Percentiles rank a stretch among this genome's conserved stretches.
These are phyloP conservation scores for Drosophila dives DNA, from an alignment of 2,888 invertebrate genomes.

Conservation along the genomic window DNA sequence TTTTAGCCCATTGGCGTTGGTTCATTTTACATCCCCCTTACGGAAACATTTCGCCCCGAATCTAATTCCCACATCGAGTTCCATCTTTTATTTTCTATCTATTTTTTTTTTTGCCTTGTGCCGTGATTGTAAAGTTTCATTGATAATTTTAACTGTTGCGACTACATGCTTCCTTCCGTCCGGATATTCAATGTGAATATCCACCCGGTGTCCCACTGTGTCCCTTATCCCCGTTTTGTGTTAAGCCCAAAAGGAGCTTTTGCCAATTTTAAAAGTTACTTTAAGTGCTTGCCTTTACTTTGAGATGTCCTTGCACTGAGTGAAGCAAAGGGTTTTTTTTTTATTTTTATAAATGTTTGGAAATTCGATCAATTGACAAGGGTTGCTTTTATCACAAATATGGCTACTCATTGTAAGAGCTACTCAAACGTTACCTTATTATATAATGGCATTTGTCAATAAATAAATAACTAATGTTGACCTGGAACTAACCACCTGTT, in stretches of 20 bases:
- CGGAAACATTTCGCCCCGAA: background rate
- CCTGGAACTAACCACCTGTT: background rate
- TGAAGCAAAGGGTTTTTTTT: constrained; percentile 7
- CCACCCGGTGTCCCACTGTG: background rate
- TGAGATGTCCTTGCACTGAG: constrained; percentile 7
- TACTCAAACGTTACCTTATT: background rate
- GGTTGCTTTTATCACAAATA: background rate
- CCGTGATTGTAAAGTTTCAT: constrained; percentile 75
- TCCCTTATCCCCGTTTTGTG: constrained; percentile 13
- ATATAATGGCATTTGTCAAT: background rate
- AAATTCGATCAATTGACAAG: background rate
- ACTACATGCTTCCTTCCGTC: constrained; percentile 42
- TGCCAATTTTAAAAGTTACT: constrained; percentile 62
- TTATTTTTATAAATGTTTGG: background rate
- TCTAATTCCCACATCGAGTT: constrained; percentile 24
- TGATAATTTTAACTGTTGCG: constrained; percentile 77
- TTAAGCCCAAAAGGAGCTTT: constrained; percentile 66
- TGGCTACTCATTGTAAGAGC: background rate
- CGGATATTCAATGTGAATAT: background rate
- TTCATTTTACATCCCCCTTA: constrained; percentile 39
- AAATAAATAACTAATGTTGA: background rate
- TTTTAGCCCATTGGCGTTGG: constrained; percentile 63
- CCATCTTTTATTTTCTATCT: constrained; percentile 35
- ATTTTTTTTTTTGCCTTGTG: constrained; percentile 12
- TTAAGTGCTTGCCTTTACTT: constrained; percentile 35